A percentile compares a stretch with the other conserved stretches of the same genome.
Evolutionary conservation across 2,113 vertebrate genomes (phyloP).

Genomic region (Irena cyanogastra): DNA sequence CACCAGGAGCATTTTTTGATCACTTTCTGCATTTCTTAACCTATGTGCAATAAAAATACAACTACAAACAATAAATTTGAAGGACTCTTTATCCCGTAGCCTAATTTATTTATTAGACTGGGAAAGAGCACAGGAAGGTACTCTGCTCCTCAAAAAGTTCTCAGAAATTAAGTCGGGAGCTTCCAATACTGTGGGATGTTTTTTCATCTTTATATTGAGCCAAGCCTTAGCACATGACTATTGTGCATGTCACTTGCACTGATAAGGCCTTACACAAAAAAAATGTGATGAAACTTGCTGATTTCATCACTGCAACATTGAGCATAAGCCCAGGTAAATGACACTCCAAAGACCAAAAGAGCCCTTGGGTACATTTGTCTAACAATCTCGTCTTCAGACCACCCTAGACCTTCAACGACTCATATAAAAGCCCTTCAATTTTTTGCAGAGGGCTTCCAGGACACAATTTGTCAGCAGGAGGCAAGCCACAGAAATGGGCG

Average conservation of each 20-base stretch:
- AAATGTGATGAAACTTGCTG: neutral
- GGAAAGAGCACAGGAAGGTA: neutral
- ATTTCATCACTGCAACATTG: neutral
- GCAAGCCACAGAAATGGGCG: neutral
- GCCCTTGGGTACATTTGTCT: neutral
- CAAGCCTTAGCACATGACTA: neutral
- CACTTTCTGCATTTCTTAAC: neutral
- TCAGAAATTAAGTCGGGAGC: neutral
- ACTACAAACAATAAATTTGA: neutral
- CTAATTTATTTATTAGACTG: neutral
- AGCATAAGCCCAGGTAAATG: neutral
- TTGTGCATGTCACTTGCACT: neutral
- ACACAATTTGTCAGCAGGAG: neutral
- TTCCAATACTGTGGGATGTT: neutral
- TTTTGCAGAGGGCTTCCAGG: neutral
- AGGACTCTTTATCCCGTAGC: neutral
- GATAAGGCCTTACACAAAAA: neutral
- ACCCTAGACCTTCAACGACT: neutral
- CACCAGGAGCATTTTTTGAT: neutral
- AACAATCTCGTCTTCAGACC: neutral
- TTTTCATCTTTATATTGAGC: neutral
- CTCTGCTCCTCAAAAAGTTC: neutral
- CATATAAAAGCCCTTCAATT: neutral
- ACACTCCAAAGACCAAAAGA: neutral
- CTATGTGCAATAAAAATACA: neutral